Percentiles rank a stretch among this genome's conserved stretches.
These are phyloP conservation scores for Mythimna impura DNA, from an alignment of 2,888 invertebrate species.

Conservation along the genomic window DNA sequence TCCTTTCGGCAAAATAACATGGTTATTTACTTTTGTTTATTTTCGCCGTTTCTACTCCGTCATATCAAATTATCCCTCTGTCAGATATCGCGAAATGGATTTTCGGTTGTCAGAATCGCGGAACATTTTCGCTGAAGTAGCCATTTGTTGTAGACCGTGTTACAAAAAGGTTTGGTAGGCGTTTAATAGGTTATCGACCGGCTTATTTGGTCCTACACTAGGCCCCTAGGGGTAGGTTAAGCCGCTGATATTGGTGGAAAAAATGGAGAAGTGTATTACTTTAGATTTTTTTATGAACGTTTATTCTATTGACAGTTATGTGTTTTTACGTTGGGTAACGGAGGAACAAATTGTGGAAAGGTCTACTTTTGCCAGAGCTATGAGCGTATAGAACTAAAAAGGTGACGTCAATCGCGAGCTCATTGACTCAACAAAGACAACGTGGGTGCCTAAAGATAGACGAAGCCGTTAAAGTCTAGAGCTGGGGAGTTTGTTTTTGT, in stretches of 20 bases:
- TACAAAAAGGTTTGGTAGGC: conserved; percentile 62
- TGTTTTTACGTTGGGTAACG: conserved; percentile 5
- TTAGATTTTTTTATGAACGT: conserved; percentile 22
- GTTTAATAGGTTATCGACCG: conserved; percentile 67
- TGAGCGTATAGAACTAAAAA: not conserved
- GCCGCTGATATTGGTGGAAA: conserved; percentile 36
- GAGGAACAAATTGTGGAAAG: not conserved
- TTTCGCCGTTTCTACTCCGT: conserved; percentile 66
- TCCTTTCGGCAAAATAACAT: conserved; percentile 29
- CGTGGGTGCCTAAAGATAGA: no score
- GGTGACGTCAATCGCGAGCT: no score
- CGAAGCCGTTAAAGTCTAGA: no score
- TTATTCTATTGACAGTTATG: conserved; percentile 22
- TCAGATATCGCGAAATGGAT: conserved; percentile 77
- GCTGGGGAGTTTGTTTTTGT: no score
- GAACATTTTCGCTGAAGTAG: conserved; percentile 61
- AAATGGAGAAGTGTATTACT: conserved; percentile 18
- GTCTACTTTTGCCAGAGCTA: not conserved
- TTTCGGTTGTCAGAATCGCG: conserved; percentile 72
- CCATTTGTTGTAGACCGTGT: conserved; percentile 58
- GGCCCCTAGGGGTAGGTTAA: conserved; percentile 39
- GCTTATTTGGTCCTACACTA: conserved; percentile 53
- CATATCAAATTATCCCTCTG: conserved; percentile 78
- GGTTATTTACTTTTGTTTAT: conserved; percentile 60
- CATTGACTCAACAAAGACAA: no score